Base-by-base conservation (phyloP, 2,797 vertebrate species). In the Margarornis squamiger region DNA sequence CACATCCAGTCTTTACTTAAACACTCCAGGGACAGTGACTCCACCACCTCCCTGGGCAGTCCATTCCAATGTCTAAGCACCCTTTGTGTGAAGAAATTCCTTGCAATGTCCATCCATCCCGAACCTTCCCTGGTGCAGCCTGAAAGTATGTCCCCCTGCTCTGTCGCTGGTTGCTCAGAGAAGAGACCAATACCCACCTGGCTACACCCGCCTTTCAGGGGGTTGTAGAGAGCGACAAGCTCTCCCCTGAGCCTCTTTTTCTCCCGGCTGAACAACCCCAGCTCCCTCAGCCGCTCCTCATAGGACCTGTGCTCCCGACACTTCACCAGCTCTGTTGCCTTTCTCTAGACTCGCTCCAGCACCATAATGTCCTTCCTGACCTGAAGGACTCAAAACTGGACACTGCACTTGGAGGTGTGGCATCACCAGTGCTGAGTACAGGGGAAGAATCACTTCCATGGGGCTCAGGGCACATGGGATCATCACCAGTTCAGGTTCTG, bases 351-450 rank as follows among this genome's bases (percentile, higher is more conserved):
- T 32, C 26, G 7, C 30, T 54, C 34, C 21, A 46, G 34, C 34
- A 11, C 26, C 46, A 46, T 30, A 26, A 3, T 46, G 12, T 52
- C 34, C 30, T 24, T 67, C 24, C 17, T 52, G 18, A 59, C 54
- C 3, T 74, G 46, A 75, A 46, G 48, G 5, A 30, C 21, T 12
- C 34, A 54, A 39, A 46, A 26, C 20, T 46, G 39, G n/a, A 39
- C 21, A 8, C 10, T 16, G 21, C 20, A 41, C 18, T 36, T 0
- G 0, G 0, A 67, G 12, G 6, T 12, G 8, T 7, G 3, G 15
- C 34, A 27, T 67, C 30, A 61, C 26, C 54, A 23, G 12, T 41
- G 34, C 34, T 8, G 21, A 39, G 14, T 26, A 67, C 26, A 46
- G 39, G 46, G 7, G n/a, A 54, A 39, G 38, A 52, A 41, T 74